phyloP scores from a whole-genome alignment of 1,140 invertebrate genomes.

The Wiebesia pumilae region DNA sequence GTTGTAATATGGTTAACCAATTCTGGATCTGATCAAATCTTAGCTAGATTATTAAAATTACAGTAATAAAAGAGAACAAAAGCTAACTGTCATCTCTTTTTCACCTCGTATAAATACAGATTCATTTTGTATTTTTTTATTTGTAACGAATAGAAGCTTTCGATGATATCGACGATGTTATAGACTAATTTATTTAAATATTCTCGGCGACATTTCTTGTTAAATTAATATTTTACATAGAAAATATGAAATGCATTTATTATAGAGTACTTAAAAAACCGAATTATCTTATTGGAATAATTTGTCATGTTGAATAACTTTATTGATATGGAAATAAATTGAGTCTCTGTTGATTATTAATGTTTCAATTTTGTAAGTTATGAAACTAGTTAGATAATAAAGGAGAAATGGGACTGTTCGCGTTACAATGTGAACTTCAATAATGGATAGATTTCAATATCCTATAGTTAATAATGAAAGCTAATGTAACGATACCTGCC shows the following conservation, averaged over 20 bases:
- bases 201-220: constrained; percentile 11
- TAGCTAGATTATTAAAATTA: neutral
- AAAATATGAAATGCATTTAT: constrained; percentile 16
- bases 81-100: constrained; percentile 39
- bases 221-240: neutral
- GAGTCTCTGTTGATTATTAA: constrained; percentile 24
- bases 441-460: no score
- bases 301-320: constrained; percentile 6
- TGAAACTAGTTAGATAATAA: constrained; percentile 30
- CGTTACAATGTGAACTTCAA: no score
- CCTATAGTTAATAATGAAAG: no score
- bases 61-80: constrained; percentile 26
- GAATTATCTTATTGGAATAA: constrained; percentile 17
- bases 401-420: constrained; percentile 42
- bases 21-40: neutral
- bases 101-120: constrained; percentile 27
- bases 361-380: constrained; percentile 38
- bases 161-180: constrained; percentile 23
- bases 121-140: constrained; percentile 35
- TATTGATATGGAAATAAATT: constrained; percentile 27
- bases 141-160: constrained; percentile 21
- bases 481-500: no score
- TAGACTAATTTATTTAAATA: constrained; percentile 42
- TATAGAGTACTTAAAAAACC: constrained; percentile 1
- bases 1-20: constrained; percentile 20